These are phyloP conservation scores for Epirrhoe alternata DNA, from an alignment of 2,888 invertebrate genomes.

Conservation along the genomic window DNA sequence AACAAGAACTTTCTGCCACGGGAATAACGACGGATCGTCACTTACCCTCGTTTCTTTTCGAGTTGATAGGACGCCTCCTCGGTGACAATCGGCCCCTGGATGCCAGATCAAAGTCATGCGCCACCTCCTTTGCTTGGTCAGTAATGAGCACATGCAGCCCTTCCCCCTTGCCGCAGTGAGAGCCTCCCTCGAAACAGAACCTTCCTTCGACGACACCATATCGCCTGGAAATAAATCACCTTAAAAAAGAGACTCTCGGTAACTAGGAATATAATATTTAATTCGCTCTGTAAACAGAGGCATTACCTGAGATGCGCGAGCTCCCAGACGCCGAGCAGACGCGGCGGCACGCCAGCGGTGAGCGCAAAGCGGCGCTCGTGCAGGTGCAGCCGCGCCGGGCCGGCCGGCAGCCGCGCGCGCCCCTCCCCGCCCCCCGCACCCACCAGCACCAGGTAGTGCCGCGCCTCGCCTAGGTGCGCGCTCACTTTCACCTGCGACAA, in stretches of 20 bases:
- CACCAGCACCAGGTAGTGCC: slow-evolving; percentile 69
- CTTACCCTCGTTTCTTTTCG: slow-evolving; percentile 54
- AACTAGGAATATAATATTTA: not conserved
- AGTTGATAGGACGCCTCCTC: slow-evolving; percentile 73
- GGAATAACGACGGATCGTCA: not conserved
- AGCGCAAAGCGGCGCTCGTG: slow-evolving; percentile 92
- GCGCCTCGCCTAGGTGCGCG: slow-evolving; percentile 65
- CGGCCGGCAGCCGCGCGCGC: slow-evolving; percentile 86
- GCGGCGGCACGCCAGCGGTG: slow-evolving; percentile 92
- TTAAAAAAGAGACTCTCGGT: not conserved
- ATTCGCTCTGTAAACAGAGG: not conserved
- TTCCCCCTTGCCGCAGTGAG: slow-evolving; percentile 93
- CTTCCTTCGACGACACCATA: slow-evolving; percentile 94
- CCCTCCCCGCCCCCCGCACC: slow-evolving; percentile 43
- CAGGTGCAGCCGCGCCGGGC: slow-evolving; percentile 92
- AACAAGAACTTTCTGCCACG: not conserved
- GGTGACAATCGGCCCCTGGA: slow-evolving; percentile 88
- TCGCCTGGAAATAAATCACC: slow-evolving; percentile 78
- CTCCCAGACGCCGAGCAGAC: slow-evolving; percentile 89
- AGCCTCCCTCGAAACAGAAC: slow-evolving; percentile 96
- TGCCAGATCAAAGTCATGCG: slow-evolving; percentile 88
- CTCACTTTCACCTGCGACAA: slow-evolving; percentile 66
- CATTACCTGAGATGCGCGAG: slow-evolving; percentile 86
- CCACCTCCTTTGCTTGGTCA: slow-evolving; percentile 91
- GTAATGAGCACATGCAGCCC: slow-evolving; percentile 91